These are phyloP conservation scores for Cynopterus sphinx DNA, from an alignment of 2,797 vertebrate genomes.

Conservation along the genomic window DNA sequence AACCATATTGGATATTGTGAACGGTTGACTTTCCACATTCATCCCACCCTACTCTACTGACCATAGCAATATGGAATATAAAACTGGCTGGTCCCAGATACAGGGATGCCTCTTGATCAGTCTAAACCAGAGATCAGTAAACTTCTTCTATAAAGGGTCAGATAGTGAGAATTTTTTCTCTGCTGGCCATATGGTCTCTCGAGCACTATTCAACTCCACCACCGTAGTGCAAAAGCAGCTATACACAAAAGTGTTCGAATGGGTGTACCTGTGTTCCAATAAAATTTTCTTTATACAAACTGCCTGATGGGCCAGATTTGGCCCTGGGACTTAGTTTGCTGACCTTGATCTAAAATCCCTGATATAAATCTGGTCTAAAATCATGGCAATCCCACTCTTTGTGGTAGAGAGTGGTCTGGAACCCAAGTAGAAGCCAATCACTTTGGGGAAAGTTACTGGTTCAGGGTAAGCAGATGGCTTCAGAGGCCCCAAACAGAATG, in stretches of 20 bases:
- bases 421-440: neutral
- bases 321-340: neutral
- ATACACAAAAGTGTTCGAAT: neutral
- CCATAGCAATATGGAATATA: neutral
- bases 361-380: neutral
- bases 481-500: neutral
- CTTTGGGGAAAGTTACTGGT: neutral
- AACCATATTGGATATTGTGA: neutral
- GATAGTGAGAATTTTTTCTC: neutral
- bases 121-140: constrained; percentile 13
- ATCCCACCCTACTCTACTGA: neutral
- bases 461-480: neutral
- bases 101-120: neutral
- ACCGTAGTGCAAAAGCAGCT: neutral
- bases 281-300: constrained; percentile 8
- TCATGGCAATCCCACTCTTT: neutral
- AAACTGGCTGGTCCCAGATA: neutral
- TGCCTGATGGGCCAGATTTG: neutral
- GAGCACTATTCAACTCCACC: neutral
- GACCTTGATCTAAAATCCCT: neutral
- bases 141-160: neutral
- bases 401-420: neutral
- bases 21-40: neutral
- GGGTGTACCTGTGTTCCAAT: neutral
- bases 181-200: neutral